A percentile compares a stretch with the other conserved stretches of the same genome.
Evolutionary conservation across 2,888 invertebrate genomes (phyloP).

Genomic region (Cephus sareptanus): DNA sequence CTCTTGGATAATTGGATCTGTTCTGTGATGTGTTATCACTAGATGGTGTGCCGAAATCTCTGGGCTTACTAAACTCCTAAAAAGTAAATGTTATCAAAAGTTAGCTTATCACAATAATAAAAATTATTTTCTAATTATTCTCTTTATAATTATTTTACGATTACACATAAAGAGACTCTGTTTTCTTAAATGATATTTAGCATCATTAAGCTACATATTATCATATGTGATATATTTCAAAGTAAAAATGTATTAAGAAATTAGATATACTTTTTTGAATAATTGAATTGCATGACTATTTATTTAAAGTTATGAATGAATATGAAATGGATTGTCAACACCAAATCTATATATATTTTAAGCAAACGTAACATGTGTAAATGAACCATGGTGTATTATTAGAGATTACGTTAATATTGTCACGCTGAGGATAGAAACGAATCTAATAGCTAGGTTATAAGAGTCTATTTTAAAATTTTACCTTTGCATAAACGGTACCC

Average conservation of each 20-base stretch:
- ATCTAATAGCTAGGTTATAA: constrained; percentile 33
- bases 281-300: background rate
- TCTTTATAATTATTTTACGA: background rate
- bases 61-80: constrained; percentile 41
- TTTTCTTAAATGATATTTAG: background rate
- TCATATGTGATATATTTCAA: background rate
- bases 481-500: constrained; percentile 68
- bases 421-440: constrained; percentile 5
- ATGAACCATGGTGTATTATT: constrained; percentile 30
- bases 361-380: constrained; percentile 7
- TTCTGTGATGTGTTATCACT: constrained; percentile 14
- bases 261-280: constrained; percentile 5
- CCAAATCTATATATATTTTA: constrained; percentile 6
- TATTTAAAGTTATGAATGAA: constrained; percentile 21
- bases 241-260: constrained; percentile 11
- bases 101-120: background rate
- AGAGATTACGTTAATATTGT: constrained; percentile 32
- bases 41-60: constrained; percentile 28
- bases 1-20: constrained; percentile 15
- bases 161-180: background rate
- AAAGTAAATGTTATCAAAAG: background rate
- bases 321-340: constrained; percentile 10
- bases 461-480: constrained; percentile 43
- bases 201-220: background rate
- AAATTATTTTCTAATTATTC: background rate